Evolutionary conservation across 2,113 vertebrate species (phyloP), one percentile per base, ranked within the genome.

Genomic region (Notiomystis cincta): DNA sequence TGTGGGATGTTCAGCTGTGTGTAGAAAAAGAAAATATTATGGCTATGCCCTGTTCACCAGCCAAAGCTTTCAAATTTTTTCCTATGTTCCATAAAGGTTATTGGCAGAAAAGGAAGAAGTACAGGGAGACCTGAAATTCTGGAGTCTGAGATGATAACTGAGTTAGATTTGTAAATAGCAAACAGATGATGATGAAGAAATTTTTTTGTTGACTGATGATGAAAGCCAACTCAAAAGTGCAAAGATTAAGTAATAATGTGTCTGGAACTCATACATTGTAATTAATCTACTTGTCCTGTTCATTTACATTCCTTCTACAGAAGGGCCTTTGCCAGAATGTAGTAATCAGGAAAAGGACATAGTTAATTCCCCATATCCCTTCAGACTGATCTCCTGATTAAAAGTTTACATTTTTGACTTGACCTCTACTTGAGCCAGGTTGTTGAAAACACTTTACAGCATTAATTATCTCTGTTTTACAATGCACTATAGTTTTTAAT

Each of bases 241-340:
- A 94, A 97, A 96, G 83, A 91, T 95, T 95, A 97, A 97, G 96
- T 95, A 96, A 91, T 96, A 95, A 97, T 58, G 72, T 95, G 92
- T 80, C 96, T 96, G 93, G 86, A 97, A 96, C 69, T 82, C 93
- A 84, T 96, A 62, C 58, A 64, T 54, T 2, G 17, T 89, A 95
- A 95, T 97, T 97, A 96, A 95, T 93, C 94, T 95, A 95, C 82
- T 92, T 95, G 87, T 96, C 84, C 78, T 82, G 22, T 94, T 96
- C 89, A 89, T 90, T 95, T 87, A 95, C 79, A 62, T 77, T 91
- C 61, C 61, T 93, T 73, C 66, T 84, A 57, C 73, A 90, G 84
- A 95, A 75, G 13, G 80, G 37, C 42, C 30, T 93, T 93, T 86
- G 31, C 86, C 91, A 93, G 72, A 97, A 60, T 23, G 56, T 23